These are phyloP conservation scores for Athene cunicularia DNA, from an alignment of 2,113 vertebrate species.

Conservation along the genomic window DNA sequence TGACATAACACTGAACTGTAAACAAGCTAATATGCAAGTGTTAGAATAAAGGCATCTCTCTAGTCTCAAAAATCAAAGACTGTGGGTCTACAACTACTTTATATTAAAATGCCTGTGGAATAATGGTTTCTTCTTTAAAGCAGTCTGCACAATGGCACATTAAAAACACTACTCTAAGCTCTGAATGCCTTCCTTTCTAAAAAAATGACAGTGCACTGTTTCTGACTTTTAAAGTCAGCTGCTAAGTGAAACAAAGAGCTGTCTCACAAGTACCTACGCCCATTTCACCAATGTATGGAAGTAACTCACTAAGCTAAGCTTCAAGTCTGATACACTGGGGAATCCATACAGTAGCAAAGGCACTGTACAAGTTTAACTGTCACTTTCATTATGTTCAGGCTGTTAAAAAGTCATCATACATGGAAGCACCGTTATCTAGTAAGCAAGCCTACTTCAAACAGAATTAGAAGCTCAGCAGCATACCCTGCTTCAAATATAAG, in stretches of 20 bases:
- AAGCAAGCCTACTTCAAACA: not conserved
- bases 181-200: not conserved
- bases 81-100: not conserved
- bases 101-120: not conserved
- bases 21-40: not conserved
- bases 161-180: not conserved
- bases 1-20: not conserved
- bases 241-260: constrained; percentile 13
- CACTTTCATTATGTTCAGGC: not conserved
- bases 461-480: not conserved
- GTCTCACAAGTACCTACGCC: constrained; percentile 6
- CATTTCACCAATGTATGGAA: constrained; percentile 9
- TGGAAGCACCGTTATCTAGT: not conserved
- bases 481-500: not conserved
- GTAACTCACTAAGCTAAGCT: not conserved
- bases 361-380: constrained; percentile 1
- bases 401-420: constrained; percentile 27
- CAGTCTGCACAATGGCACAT: not conserved
- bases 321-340: not conserved
- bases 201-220: not conserved
- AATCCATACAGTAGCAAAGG: constrained; percentile 47
- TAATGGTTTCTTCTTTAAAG: not conserved
- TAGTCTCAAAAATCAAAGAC: not conserved
- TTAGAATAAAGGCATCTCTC: not conserved
- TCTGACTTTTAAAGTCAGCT: constrained; percentile 14